Evolutionary conservation across 2,888 invertebrate genomes (phyloP), one percentile per base, ranked within the genome.

Genomic region (Acrocera orbiculus): DNA sequence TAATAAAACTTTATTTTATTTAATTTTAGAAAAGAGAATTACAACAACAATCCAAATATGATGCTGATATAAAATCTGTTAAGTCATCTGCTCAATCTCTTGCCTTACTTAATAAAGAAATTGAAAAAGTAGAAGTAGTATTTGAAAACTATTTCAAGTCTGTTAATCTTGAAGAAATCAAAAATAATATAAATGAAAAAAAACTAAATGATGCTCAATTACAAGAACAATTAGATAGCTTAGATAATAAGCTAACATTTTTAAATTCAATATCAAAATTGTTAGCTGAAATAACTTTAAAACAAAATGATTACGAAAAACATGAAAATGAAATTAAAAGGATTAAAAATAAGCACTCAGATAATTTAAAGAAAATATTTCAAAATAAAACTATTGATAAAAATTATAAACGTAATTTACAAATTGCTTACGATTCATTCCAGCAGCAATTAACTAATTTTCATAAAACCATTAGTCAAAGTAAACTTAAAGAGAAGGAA

Each of bases 301-400:
- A 58, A 32, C 50, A 60, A 33, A 52, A 54, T 27, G 58, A 59
- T 32, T 36, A 54, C 1, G 51, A 54, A 3, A 56, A 57, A 36
- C 52, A 52, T 17, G 52, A 74, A 59, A 54, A 66, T 49, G 65
- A 80, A 63, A 54, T 78, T 46, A 53, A 65, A 49, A 53, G 65
- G 48, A 56, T 81, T 9, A 73, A 69, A 52, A 70, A 70, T 40
- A 81, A 79, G 50, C 76, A 83, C 47, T 67, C 66, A 33, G 66
- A 70, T 9, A 64, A 68, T 11, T 62, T 89, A 16, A 64, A 65
- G 5, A 66, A 69, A 42, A 51, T 89, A 8, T 65, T 87, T 20
- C 64, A 65, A 2, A 61, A 63, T 7, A 62, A 64, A 7, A 60
- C 77, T 43, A 76, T 83, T 0, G 66, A 73, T 35, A 62, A 58